Percentiles rank a stretch among this genome's conserved stretches.
These are phyloP conservation scores for Caenorhabditis sp. DNA, from an alignment of 2,888 invertebrate species.

Conservation along the genomic window DNA sequence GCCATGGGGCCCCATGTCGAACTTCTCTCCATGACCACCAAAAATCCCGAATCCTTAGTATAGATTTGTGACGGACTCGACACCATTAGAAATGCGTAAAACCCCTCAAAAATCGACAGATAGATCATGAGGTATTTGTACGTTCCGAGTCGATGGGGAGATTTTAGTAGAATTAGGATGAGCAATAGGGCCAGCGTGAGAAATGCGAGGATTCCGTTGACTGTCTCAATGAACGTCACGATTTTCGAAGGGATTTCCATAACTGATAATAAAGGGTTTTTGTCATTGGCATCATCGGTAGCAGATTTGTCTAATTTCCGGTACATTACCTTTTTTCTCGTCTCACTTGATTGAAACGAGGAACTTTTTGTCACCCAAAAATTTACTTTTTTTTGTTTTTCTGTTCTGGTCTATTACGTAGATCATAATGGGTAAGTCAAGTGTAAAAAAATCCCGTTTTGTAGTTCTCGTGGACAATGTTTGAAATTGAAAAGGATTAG, in stretches of 20 bases:
- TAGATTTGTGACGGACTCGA: background rate
- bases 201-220: background rate
- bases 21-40: background rate
- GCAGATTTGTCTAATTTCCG: background rate
- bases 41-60: background rate
- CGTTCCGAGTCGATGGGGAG: background rate
- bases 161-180: background rate
- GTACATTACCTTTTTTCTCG: background rate
- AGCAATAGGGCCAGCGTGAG: background rate
- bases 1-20: too few relatives aligned
- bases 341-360: background rate
- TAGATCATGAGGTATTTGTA: slow-evolving; percentile 16
- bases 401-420: background rate
- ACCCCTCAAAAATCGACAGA: background rate
- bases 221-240: background rate
- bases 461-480: too few relatives aligned
- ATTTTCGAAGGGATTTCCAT: background rate
- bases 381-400: too few relatives aligned
- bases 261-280: background rate
- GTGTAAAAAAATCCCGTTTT: too few relatives aligned
- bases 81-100: background rate
- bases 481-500: too few relatives aligned
- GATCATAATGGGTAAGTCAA: too few relatives aligned
- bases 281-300: background rate
- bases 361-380: background rate